phyloP scores from a whole-genome alignment of 2,113 vertebrate species.

The Toxotes chatareus region DNA sequence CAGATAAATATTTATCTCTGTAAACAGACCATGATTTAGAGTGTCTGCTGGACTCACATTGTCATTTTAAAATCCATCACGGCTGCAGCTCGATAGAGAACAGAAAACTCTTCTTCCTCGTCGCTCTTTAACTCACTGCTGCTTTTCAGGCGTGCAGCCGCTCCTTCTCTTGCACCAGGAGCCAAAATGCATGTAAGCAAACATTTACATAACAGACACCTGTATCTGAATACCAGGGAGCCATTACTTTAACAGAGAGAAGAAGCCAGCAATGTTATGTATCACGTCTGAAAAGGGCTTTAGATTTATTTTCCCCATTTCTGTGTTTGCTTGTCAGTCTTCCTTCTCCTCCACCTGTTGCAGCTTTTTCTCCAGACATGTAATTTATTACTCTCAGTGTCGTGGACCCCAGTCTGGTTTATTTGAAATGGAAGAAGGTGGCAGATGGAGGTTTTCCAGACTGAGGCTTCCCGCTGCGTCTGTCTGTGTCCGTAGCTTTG shows the following conservation, averaged over 20 bases:
- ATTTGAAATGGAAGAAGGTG: not conserved
- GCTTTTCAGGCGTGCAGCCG: not conserved
- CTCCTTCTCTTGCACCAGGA: not conserved
- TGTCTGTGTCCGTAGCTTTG: not conserved
- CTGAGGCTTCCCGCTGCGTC: constrained; percentile 28
- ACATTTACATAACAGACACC: not conserved
- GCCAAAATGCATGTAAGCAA: not conserved
- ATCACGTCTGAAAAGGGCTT: not conserved
- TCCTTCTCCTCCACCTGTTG: constrained; percentile 25
- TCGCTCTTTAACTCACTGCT: not conserved
- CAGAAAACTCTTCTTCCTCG: too few species aligned
- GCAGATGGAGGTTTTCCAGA: constrained; percentile 49
- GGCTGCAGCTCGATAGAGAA: too few species aligned
- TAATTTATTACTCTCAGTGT: not conserved
- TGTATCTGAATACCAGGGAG: not conserved
- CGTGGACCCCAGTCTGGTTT: not conserved
- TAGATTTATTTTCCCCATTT: not conserved
- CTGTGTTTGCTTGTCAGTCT: not conserved
- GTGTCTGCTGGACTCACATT: too few species aligned
- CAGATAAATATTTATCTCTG: not conserved
- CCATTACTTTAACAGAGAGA: not conserved
- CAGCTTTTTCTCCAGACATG: not conserved
- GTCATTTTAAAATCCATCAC: too few species aligned
- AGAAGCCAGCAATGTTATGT: not conserved
- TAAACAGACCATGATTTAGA: too few species aligned